Percentiles rank a stretch among this genome's conserved stretches.
Evolutionary conservation across 2,888 invertebrate species (phyloP).

Genomic region (Agrochola circellaris): DNA sequence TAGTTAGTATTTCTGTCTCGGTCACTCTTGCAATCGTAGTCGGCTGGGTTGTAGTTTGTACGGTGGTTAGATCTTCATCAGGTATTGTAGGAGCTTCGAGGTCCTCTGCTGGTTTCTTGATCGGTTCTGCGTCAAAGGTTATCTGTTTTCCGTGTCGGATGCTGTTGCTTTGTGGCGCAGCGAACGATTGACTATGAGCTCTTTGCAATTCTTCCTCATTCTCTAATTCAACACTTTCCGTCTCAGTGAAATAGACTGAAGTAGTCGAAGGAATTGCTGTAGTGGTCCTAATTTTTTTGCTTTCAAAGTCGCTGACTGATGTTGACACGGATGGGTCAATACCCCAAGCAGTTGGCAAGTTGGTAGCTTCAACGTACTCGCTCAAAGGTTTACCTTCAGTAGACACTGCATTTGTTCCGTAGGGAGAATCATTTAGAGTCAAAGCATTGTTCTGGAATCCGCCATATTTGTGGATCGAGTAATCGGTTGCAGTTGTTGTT

Average conservation of each 20-base stretch:
- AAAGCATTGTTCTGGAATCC: conserved; percentile 87
- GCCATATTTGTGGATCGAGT: conserved; percentile 80
- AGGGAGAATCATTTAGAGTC: conserved; percentile 79
- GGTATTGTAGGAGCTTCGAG: conserved; percentile 84
- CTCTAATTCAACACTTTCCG: conserved; percentile 86
- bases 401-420: conserved; percentile 85
- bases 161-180: conserved; percentile 90
- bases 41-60: conserved; percentile 77
- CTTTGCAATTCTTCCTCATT: conserved; percentile 92
- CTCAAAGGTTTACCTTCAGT: conserved; percentile 86
- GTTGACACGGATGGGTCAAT: conserved; percentile 81
- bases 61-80: conserved; percentile 76
- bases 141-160: conserved; percentile 85
- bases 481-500: conserved; percentile 78
- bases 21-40: conserved; percentile 77
- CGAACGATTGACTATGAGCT: conserved; percentile 93
- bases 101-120: conserved; percentile 83
- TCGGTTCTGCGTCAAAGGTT: conserved; percentile 73
- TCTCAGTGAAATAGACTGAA: conserved; percentile 83
- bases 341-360: conserved; percentile 87
- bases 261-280: conserved; percentile 77
- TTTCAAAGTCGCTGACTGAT: conserved; percentile 80
- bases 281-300: conserved; percentile 82
- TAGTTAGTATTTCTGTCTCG: conserved; percentile 77
- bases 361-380: conserved; percentile 86